Evolutionary conservation across 2,797 vertebrate species (phyloP).

Genomic region (Tinamus major): DNA sequence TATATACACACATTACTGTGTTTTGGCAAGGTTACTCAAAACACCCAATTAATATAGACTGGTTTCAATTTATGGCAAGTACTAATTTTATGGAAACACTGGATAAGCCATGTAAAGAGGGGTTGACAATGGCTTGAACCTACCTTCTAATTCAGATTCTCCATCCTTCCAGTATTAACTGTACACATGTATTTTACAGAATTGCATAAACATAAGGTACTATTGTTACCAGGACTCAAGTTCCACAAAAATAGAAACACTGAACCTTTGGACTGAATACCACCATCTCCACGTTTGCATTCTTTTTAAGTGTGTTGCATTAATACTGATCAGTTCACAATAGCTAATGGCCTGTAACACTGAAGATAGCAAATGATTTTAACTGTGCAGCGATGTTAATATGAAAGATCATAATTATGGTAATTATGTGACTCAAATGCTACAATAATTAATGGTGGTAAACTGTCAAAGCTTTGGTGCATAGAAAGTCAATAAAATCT

Average conservation of each 20-base stretch:
- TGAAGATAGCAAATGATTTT: constrained; percentile 21
- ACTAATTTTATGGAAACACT: constrained; percentile 64
- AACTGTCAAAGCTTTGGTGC: constrained; percentile 67
- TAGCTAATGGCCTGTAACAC: constrained; percentile 58
- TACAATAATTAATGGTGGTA: constrained; percentile 51
- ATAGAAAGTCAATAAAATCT: constrained; percentile 32
- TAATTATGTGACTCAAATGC: constrained; percentile 1
- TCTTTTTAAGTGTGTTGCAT: constrained; percentile 51
- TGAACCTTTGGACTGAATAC: constrained; percentile 65
- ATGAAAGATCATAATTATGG: background rate
- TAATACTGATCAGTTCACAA: constrained; percentile 62
- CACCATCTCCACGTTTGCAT: constrained; percentile 64
- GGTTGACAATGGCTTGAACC: constrained; percentile 63
- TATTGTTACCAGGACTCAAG: constrained; percentile 51
- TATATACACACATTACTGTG: constrained; percentile 83
- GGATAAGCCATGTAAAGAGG: constrained; percentile 60
- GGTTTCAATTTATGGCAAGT: constrained; percentile 60
- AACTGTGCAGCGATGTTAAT: background rate
- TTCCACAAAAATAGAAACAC: constrained; percentile 75
- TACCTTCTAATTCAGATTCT: constrained; percentile 73
- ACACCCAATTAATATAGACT: constrained; percentile 71
- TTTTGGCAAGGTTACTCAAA: constrained; percentile 81
- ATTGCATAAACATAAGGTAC: constrained; percentile 74
- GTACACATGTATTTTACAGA: constrained; percentile 76
- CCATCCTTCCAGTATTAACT: constrained; percentile 66